Conservation (phyloP, 2,797 vertebrate genomes). For the Phoebastria nigripes region DNA sequence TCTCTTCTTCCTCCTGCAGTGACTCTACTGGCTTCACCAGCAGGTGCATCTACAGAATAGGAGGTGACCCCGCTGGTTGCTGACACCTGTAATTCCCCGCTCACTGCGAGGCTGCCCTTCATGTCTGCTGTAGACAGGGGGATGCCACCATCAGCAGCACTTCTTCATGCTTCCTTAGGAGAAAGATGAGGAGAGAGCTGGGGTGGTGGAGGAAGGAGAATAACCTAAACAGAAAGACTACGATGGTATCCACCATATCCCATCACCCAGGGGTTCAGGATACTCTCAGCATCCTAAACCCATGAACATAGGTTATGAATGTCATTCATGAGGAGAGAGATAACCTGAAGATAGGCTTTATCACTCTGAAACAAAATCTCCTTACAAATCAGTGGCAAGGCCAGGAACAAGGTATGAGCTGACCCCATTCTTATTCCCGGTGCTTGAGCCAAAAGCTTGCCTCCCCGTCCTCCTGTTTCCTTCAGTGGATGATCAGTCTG, state of each 20-base stretch:
- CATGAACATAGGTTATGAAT: not conserved
- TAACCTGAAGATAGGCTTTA: not conserved
- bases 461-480: not conserved
- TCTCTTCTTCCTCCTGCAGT: not conserved
- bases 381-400: not conserved
- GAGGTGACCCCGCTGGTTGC: not conserved
- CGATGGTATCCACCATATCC: not conserved
- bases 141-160: not conserved
- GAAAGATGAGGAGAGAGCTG: not conserved
- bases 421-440: not conserved
- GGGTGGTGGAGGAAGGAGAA: not conserved
- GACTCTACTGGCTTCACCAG: not conserved
- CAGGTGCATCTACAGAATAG: not conserved
- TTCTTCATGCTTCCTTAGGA: not conserved
- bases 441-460: not conserved
- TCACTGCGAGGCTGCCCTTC: not conserved
- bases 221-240: not conserved
- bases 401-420: not conserved
- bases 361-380: not conserved
- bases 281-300: not conserved
- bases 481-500: not conserved
- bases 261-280: not conserved
- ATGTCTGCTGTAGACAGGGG: rapidly evolving
- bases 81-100: not conserved
- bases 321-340: not conserved